These are phyloP conservation scores for Cyprinus carpio DNA, from an alignment of 2,113 vertebrate species.

Conservation along the genomic window DNA sequence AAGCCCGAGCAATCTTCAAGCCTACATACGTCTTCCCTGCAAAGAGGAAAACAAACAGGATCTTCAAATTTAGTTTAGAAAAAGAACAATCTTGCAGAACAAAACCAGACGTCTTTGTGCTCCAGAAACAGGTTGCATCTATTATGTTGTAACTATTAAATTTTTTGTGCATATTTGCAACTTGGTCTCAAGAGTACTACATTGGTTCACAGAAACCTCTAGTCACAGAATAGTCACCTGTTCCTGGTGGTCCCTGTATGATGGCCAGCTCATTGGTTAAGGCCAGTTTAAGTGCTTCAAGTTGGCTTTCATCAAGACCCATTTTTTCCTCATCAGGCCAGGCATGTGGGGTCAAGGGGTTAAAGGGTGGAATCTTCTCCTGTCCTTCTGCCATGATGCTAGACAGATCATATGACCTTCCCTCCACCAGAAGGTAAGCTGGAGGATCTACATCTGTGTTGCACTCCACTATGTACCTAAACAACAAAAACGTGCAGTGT, in stretches of 20 bases:
- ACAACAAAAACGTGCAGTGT: background rate
- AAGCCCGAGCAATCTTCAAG: slow-evolving; percentile 87
- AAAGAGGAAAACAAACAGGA: slow-evolving; percentile 53
- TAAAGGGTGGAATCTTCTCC: slow-evolving; percentile 61
- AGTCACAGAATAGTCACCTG: slow-evolving; percentile 73
- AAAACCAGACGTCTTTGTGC: background rate
- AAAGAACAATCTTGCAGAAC: background rate
- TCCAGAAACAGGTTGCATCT: background rate
- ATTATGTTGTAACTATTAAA: background rate
- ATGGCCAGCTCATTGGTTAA: slow-evolving; percentile 93
- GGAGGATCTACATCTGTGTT: slow-evolving; percentile 75
- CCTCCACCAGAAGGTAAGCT: slow-evolving; percentile 73
- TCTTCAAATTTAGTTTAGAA: background rate
- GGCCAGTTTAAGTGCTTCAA: slow-evolving; percentile 84
- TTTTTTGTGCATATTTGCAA: background rate
- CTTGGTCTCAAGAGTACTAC: background rate
- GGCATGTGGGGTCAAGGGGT: slow-evolving; percentile 68
- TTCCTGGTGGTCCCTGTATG: slow-evolving; percentile 95
- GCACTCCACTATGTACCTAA: slow-evolving; percentile 89
- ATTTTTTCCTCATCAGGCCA: slow-evolving; percentile 85
- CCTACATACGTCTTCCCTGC: slow-evolving; percentile 93
- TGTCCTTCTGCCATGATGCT: slow-evolving; percentile 58
- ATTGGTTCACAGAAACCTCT: background rate
- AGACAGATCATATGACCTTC: slow-evolving; percentile 75
- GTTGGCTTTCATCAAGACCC: slow-evolving; percentile 88